A percentile compares a stretch with the other conserved stretches of the same genome.
These are phyloP conservation scores for Spea bombifrons DNA, from an alignment of 2,113 vertebrate genomes.

Conservation along the genomic window DNA sequence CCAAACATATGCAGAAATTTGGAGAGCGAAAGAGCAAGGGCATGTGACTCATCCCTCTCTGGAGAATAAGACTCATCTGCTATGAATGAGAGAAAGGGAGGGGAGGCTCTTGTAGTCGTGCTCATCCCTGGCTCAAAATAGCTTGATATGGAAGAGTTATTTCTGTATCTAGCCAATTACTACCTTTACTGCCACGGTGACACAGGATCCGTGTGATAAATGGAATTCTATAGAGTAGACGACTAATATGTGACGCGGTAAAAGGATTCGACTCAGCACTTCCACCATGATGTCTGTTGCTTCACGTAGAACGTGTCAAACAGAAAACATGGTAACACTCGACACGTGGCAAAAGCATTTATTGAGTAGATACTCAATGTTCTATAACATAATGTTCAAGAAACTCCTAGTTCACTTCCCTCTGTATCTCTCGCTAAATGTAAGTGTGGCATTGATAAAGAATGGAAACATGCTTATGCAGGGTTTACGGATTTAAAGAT, in stretches of 20 bases:
- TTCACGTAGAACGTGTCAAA: not conserved
- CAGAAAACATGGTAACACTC: not conserved
- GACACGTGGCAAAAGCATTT: not conserved
- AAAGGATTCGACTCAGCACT: not conserved
- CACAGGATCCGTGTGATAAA: conserved; percentile 28
- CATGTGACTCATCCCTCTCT: conserved; percentile 41
- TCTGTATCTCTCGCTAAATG: too few relatives aligned
- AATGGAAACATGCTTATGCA: too few relatives aligned
- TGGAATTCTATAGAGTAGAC: not conserved
- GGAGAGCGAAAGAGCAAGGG: conserved; percentile 43
- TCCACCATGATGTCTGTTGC: not conserved
- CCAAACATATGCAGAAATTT: conserved; percentile 41
- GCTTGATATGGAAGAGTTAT: conserved; percentile 29
- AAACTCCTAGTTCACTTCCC: too few relatives aligned
- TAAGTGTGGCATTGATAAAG: too few relatives aligned
- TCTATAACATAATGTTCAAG: too few relatives aligned
- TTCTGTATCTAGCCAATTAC: conserved; percentile 40
- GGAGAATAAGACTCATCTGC: conserved; percentile 34
- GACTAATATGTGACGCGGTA: not conserved
- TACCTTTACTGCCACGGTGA: conserved; percentile 6
- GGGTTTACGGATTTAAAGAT: too few relatives aligned
- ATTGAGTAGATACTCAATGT: not conserved
- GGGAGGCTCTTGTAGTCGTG: conserved; percentile 24
- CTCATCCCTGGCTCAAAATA: conserved; percentile 39
- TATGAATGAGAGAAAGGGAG: conserved; percentile 34